Base-by-base conservation (phyloP, 1,140 invertebrate species). In the Ptiloglossa arizonensis region DNA sequence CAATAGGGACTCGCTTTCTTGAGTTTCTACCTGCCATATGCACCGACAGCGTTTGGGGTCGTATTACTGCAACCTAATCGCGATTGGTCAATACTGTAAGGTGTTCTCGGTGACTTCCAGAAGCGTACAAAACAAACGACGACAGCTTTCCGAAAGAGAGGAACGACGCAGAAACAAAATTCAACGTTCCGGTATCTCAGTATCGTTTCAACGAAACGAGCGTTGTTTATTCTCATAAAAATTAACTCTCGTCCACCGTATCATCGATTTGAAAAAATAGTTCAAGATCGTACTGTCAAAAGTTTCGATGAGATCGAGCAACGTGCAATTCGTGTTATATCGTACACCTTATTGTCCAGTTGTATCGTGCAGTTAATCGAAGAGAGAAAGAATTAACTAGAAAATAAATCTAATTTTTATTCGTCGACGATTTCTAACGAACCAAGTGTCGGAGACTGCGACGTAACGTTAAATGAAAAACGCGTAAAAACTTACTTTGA, bases 401-500 rank as follows among this genome's bases (percentile, higher is more conserved):
- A 56, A 2, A 17, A 8, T 1, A 1, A 5, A 2, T 35, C 1
- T 4, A 32, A 8, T 38, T 17, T 63, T 6, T 35, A 2, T 35
- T 35, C 32, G 1, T 35, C 1, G 3, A 35, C 32, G 32, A 35
- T 35, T 35, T 35, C 32, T 35, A 35, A 35, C 6, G 3, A n/a
- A n/a, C n/a, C n/a, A n/a, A 9, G 35, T 38, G 35, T 9, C 35
- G 3, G 35, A 38, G 9, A 3, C 35, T 38, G 35, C n/a, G 6
- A 35, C 32, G 29, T 27, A 46, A 0, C 2, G 11, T 56, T 27
- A 15, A 15, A 0, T 35, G 22, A 38, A 8, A 29, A 38, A 29
- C 5, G 11, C n/a, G 11, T 13, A 9, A 41, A 41, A 74, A 89
- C 90, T 93, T 93, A 95, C 94, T 94, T 95, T 93, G 70, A 95